Conservation (phyloP, 2,888 invertebrate species). For the Synergus umbraculus region DNA sequence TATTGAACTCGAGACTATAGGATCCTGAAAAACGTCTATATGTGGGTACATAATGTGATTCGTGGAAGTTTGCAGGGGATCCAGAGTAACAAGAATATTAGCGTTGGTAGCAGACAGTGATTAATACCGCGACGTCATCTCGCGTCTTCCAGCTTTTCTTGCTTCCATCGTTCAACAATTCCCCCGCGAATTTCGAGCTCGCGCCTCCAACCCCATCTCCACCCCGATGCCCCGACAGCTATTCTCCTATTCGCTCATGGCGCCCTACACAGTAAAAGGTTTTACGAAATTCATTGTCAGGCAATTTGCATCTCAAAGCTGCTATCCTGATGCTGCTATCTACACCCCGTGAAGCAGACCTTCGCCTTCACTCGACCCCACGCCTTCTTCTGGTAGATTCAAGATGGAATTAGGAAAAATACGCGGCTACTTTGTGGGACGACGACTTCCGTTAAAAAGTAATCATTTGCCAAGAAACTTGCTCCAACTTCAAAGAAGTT, state of each 20-base stretch:
- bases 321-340: slow-evolving; percentile 58
- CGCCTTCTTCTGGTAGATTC: slow-evolving; percentile 40
- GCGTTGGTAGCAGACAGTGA: slow-evolving; percentile 73
- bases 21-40: background rate
- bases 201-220: slow-evolving; percentile 45
- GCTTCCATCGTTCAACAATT: slow-evolving; percentile 58
- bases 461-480: slow-evolving; percentile 58
- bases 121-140: slow-evolving; percentile 75
- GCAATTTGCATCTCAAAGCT: slow-evolving; percentile 75
- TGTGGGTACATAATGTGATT: background rate
- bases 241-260: slow-evolving; percentile 59
- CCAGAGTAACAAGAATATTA: slow-evolving; percentile 35
- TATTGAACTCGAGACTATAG: background rate
- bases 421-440: slow-evolving; percentile 64
- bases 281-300: slow-evolving; percentile 76
- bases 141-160: slow-evolving; percentile 65
- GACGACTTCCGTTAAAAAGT: slow-evolving; percentile 58
- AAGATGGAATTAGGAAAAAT: slow-evolving; percentile 66
- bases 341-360: slow-evolving; percentile 53
- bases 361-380: slow-evolving; percentile 18
- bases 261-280: slow-evolving; percentile 74
- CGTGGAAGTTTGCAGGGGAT: background rate
- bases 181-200: slow-evolving; percentile 56
- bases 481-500: slow-evolving; percentile 48
- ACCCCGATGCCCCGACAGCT: slow-evolving; percentile 43